Evolutionary conservation across 2,888 invertebrate species (phyloP).

Genomic region (Limnephilus lunatus): DNA sequence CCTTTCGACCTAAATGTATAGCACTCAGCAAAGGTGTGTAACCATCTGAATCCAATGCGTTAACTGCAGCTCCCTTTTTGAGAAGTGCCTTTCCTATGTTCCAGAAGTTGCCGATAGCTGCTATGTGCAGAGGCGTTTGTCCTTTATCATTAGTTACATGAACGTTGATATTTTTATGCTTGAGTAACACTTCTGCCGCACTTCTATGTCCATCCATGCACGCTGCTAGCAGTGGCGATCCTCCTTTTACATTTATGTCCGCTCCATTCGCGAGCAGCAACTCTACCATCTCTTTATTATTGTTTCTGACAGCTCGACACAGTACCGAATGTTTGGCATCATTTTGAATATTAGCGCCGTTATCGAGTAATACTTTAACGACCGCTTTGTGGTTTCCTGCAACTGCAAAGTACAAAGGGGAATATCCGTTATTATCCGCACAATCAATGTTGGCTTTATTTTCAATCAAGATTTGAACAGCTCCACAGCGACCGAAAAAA

Average conservation of each 20-base stretch:
- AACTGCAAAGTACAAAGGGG: neutral
- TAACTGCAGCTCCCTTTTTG: neutral
- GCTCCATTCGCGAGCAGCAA: conserved; percentile 16
- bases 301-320: conserved; percentile 16
- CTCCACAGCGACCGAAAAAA: conserved; percentile 3
- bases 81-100: conserved; percentile 32
- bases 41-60: neutral
- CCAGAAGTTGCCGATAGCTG: conserved; percentile 3
- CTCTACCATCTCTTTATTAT: conserved; percentile 5
- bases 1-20: neutral
- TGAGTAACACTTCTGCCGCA: conserved; percentile 14
- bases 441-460: conserved; percentile 2
- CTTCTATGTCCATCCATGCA: neutral
- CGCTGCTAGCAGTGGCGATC: neutral
- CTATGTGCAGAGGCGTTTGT: conserved; percentile 1
- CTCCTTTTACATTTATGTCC: conserved; percentile 10
- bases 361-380: conserved; percentile 13
- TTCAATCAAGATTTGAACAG: conserved; percentile 9
- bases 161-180: conserved; percentile 15
- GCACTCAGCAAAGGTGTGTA: neutral
- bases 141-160: neutral
- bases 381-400: conserved; percentile 20
- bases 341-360: neutral
- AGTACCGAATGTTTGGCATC: neutral
- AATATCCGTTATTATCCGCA: neutral